phyloP scores from a whole-genome alignment of 23 tunicate genomes.

The Trididemnum miniatum region DNA sequence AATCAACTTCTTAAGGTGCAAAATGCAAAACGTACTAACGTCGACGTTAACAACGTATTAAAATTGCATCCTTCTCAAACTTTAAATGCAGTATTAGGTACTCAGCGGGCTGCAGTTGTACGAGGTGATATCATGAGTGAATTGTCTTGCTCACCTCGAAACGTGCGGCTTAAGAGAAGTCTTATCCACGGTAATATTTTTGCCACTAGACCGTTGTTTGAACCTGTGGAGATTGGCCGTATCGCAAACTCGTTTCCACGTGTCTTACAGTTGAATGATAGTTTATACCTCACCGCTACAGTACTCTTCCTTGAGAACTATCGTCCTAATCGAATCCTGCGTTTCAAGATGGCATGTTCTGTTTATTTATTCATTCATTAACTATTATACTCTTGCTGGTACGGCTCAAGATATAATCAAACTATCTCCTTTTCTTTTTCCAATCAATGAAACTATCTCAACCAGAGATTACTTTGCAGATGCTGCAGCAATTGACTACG shows the following conservation, averaged over 20 bases:
- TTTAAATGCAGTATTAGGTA: slow-evolving; percentile 18
- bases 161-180: slow-evolving; percentile 24
- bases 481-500: too few species aligned
- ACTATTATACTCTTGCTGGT: slow-evolving; percentile 8
- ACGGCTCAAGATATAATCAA: not conserved
- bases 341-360: not conserved
- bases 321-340: slow-evolving; percentile 6
- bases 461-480: too few species aligned
- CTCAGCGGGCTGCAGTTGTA: slow-evolving; percentile 15
- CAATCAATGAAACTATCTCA: too few species aligned
- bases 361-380: slow-evolving; percentile 4
- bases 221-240: slow-evolving; percentile 23
- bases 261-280: slow-evolving; percentile 8
- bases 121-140: slow-evolving; percentile 9
- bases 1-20: not conserved
- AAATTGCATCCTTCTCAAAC: slow-evolving; percentile 13
- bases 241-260: slow-evolving; percentile 1
- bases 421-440: too few species aligned
- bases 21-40: slow-evolving; percentile 12
- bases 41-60: not conserved
- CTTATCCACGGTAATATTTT: not conserved
- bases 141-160: slow-evolving; percentile 7
- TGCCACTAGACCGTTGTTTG: slow-evolving; percentile 22
- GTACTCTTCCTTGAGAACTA: not conserved
- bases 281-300: slow-evolving; percentile 1